Evolutionary conservation across 1,140 invertebrate species (phyloP).

Genomic region (Magallana ariakensis): DNA sequence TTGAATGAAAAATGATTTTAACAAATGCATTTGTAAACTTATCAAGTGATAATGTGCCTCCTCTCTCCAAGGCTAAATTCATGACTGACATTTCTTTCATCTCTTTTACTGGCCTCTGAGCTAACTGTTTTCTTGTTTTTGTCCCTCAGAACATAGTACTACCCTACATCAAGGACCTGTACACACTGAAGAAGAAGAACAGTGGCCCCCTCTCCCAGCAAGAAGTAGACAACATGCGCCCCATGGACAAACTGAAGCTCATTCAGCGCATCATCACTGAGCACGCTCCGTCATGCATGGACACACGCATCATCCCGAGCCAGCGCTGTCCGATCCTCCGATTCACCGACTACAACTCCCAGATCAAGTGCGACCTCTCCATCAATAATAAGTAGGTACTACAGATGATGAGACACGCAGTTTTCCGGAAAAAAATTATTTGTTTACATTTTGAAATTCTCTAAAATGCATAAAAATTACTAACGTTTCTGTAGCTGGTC

Average conservation of each 20-base stretch:
- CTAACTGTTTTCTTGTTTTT: not conserved
- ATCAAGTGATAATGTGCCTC: no score
- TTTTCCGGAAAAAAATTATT: no score
- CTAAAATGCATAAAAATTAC: no score
- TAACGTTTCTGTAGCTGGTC: not conserved
- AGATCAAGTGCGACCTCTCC: constrained; percentile 76
- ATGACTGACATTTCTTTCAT: no score
- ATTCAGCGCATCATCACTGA: constrained; percentile 66
- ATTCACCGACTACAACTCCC: constrained; percentile 68
- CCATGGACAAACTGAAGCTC: constrained; percentile 65
- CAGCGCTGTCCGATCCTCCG: constrained; percentile 73
- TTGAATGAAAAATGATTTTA: no score
- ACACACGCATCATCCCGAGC: constrained; percentile 68
- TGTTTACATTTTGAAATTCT: no score
- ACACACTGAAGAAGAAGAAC: constrained; percentile 61
- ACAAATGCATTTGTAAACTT: no score
- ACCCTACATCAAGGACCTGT: not conserved
- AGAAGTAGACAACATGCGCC: constrained; percentile 61
- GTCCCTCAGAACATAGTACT: not conserved
- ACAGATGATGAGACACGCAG: not conserved
- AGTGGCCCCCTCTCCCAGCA: constrained; percentile 61
- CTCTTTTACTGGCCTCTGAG: no score
- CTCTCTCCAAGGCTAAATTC: no score
- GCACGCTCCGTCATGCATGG: constrained; percentile 60
- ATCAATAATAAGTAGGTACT: constrained; percentile 75